Conservation (phyloP, 2,888 invertebrate species). For the Eudemis profundana region DNA sequence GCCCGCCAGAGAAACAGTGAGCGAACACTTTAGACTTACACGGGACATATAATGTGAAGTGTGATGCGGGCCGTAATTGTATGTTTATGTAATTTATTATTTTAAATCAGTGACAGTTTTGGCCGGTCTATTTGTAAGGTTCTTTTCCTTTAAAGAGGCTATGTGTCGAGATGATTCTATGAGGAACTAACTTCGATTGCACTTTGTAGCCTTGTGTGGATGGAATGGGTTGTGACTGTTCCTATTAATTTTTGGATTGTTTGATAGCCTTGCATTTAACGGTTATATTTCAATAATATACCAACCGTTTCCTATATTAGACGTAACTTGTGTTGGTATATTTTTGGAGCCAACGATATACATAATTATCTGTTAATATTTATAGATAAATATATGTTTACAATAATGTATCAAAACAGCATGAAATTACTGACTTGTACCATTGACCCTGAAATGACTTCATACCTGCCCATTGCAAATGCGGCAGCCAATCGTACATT, state of each 20-base stretch:
- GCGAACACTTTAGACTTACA: constrained; percentile 52
- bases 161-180: constrained; percentile 30
- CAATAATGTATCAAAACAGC: constrained; percentile 6
- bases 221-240: constrained; percentile 13
- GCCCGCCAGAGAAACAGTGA: constrained; percentile 62
- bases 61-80: constrained; percentile 53
- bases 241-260: constrained; percentile 13
- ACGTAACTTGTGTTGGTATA: constrained; percentile 26
- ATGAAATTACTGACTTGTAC: constrained; percentile 27
- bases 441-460: constrained; percentile 29
- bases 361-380: constrained; percentile 32
- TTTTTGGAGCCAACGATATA: constrained; percentile 35
- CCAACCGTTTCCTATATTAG: constrained; percentile 17
- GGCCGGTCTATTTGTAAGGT: constrained; percentile 52
- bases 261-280: constrained; percentile 32
- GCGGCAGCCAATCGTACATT: constrained; percentile 6
- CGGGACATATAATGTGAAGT: constrained; percentile 65
- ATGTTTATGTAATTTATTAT: constrained; percentile 48
- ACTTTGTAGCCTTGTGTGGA: constrained; percentile 1
- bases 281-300: constrained; percentile 28
- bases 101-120: constrained; percentile 38
- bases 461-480: constrained; percentile 23
- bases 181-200: constrained; percentile 19
- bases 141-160: constrained; percentile 50
- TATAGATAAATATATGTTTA: constrained; percentile 35